phyloP scores from a whole-genome alignment of 1,140 invertebrate species.

The Hypsibius dujardini region DNA sequence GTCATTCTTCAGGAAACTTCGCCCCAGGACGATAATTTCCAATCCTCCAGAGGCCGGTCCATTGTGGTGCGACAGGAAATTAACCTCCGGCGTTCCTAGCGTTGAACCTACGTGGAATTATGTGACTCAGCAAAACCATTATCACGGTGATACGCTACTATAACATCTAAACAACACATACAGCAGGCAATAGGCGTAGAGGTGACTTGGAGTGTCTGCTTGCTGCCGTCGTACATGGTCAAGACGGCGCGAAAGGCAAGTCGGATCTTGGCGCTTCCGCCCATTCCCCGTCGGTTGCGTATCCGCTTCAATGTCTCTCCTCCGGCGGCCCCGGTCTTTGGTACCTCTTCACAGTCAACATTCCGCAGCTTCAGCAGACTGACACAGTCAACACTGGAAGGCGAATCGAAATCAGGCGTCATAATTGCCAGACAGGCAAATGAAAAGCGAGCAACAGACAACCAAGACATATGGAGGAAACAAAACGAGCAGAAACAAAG shows the following conservation, averaged over 20 bases:
- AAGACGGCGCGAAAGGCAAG: neutral
- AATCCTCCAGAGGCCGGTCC: neutral
- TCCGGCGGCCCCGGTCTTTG: neutral
- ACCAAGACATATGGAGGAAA: neutral
- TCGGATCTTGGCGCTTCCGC: constrained; percentile 1
- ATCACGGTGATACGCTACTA: neutral
- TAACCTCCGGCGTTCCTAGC: neutral
- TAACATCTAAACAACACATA: neutral
- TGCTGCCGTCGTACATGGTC: neutral
- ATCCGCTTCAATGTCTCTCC: neutral
- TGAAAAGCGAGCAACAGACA: too few relatives aligned
- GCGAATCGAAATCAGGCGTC: neutral
- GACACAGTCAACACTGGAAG: neutral
- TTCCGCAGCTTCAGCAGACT: constrained; percentile 9
- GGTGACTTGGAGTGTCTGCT: neutral
- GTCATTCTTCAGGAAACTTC: neutral
- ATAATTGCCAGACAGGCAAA: too few relatives aligned
- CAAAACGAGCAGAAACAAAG: neutral
- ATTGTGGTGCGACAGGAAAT: neutral
- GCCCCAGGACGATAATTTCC: neutral
- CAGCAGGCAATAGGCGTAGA: neutral
- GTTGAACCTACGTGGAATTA: constrained; percentile 9
- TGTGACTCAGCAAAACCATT: neutral
- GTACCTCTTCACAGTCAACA: neutral
- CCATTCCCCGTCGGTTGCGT: neutral